These are phyloP conservation scores for Nymphicus hollandicus DNA, from an alignment of 2,113 vertebrate species.

Conservation along the genomic window DNA sequence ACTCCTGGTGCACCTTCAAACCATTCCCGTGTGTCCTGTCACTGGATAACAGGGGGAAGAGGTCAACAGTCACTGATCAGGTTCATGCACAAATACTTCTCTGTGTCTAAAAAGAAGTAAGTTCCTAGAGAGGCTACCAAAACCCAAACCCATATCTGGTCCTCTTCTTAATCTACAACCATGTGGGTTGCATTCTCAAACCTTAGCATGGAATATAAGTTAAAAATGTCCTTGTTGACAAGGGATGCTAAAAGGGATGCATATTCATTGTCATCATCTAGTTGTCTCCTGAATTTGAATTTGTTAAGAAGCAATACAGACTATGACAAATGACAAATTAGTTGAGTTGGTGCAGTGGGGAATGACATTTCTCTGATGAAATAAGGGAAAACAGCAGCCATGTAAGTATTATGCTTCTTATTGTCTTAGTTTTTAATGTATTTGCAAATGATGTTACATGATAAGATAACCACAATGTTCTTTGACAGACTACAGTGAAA, in stretches of 20 bases:
- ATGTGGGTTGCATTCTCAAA: background rate
- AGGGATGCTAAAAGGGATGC: background rate
- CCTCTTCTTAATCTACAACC: background rate
- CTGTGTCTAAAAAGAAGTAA: background rate
- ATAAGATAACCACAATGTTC: background rate
- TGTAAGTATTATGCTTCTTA: background rate
- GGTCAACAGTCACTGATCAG: background rate
- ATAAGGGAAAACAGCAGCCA: background rate
- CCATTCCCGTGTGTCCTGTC: background rate
- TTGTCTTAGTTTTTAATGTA: background rate
- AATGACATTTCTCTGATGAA: background rate
- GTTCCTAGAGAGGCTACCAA: background rate
- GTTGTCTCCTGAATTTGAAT: background rate
- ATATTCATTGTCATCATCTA: background rate
- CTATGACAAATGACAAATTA: background rate
- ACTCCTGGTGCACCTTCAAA: background rate
- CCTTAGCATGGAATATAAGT: background rate
- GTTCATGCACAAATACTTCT: background rate
- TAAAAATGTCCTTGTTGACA: background rate
- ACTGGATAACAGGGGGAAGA: background rate
- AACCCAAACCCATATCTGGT: background rate
- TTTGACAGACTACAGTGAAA: background rate
- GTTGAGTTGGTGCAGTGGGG: background rate
- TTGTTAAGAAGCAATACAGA: background rate
- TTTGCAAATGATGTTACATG: background rate